Conservation (phyloP, 2,888 invertebrate genomes). For the Euproctis similis region DNA sequence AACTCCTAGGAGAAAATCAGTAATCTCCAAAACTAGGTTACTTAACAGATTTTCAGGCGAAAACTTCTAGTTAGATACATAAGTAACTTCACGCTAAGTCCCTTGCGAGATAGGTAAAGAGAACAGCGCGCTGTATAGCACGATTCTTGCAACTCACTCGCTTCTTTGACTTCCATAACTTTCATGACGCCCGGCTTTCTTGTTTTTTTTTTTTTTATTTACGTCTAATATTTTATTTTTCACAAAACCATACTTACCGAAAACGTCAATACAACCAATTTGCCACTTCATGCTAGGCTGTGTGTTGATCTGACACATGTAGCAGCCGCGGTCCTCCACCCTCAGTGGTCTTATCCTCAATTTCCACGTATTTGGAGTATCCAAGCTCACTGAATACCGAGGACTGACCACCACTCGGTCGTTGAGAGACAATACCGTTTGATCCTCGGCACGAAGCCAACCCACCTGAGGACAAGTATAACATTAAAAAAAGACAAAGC, state of each 20-base stretch:
- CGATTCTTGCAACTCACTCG: too few relatives aligned
- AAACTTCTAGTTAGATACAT: too few relatives aligned
- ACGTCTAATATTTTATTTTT: background rate
- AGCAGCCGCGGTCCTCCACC: constrained; percentile 89
- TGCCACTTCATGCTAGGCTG: constrained; percentile 88
- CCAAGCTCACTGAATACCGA: constrained; percentile 87
- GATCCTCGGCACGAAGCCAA: constrained; percentile 92
- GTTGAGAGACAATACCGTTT: constrained; percentile 91
- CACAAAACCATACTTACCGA: constrained; percentile 84
- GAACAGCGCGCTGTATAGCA: too few relatives aligned
- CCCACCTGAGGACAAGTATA: constrained; percentile 91
- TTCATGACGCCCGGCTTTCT: too few relatives aligned
- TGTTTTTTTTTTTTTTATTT: too few relatives aligned
- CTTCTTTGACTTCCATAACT: too few relatives aligned
- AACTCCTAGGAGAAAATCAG: too few relatives aligned
- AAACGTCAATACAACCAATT: constrained; percentile 90
- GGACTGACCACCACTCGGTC: constrained; percentile 89
- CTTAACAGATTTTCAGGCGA: too few relatives aligned
- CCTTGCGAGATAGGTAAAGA: too few relatives aligned
- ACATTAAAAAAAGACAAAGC: background rate
- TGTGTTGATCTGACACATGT: constrained; percentile 95
- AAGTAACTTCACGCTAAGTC: too few relatives aligned
- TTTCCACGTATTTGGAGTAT: constrained; percentile 89
- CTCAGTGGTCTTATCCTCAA: constrained; percentile 87
- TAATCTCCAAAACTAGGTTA: too few relatives aligned